A percentile compares a stretch with the other conserved stretches of the same genome.
These are phyloP conservation scores for Bambusicola thoracicus DNA, from an alignment of 2,113 vertebrate genomes.

Conservation along the genomic window DNA sequence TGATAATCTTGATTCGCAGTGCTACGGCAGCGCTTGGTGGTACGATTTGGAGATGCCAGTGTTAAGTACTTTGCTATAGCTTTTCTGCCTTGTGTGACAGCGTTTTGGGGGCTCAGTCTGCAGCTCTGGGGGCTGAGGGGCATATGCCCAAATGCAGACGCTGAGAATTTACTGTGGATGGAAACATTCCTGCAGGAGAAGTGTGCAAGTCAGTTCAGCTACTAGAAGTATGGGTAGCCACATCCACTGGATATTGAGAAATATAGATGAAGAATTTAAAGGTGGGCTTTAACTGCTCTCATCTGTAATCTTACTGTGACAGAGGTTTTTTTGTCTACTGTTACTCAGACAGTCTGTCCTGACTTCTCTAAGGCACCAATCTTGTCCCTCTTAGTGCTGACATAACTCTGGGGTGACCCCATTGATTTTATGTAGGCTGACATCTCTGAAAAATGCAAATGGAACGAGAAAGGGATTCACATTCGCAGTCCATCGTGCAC, in stretches of 20 bases:
- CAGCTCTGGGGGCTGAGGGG: not conserved
- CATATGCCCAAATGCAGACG: not conserved
- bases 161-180: conserved; percentile 1
- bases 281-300: not conserved
- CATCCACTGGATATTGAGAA: too few species aligned
- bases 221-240: not conserved
- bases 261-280: not conserved
- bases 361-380: not conserved
- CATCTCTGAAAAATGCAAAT: not conserved
- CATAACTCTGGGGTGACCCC: not conserved
- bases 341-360: not conserved
- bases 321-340: not conserved
- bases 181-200: not conserved
- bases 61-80: rapidly evolving
- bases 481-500: not conserved
- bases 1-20: not conserved
- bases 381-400: not conserved
- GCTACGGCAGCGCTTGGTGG: not conserved
- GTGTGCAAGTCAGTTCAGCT: not conserved
- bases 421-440: not conserved
- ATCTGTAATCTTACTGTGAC: not conserved
- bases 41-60: not conserved
- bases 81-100: not conserved
- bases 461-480: not conserved
- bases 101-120: not conserved